These are phyloP conservation scores for Tympanuchus pallidicinctus DNA, from an alignment of 2,113 vertebrate species.

Conservation along the genomic window DNA sequence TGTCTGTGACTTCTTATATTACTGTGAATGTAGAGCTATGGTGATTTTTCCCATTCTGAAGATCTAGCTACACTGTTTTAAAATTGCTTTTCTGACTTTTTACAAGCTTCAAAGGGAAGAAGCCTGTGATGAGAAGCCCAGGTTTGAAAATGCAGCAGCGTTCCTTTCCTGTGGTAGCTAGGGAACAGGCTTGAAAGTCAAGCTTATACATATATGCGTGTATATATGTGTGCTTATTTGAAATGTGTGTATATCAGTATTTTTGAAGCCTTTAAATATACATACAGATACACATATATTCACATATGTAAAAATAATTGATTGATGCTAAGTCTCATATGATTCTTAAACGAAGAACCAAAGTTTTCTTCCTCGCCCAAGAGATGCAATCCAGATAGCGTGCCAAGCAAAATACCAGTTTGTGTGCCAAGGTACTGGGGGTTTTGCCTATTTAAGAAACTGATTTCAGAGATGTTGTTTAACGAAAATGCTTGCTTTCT, in stretches of 20 bases:
- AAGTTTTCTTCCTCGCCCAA: not conserved
- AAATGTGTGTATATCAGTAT: not conserved
- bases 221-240: not conserved
- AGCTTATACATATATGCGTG: not conserved
- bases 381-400: not conserved
- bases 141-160: not conserved
- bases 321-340: not conserved
- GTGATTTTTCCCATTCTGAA: not conserved
- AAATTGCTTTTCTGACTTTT: not conserved
- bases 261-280: not conserved
- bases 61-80: not conserved
- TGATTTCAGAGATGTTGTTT: constrained; percentile 51
- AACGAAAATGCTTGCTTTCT: constrained; percentile 54
- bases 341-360: not conserved
- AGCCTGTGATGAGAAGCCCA: not conserved
- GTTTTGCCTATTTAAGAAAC: not conserved
- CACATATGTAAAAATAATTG: not conserved
- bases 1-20: not conserved
- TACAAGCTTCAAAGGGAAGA: not conserved
- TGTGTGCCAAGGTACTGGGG: constrained; percentile 15
- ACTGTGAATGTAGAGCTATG: not conserved
- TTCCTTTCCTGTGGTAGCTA: constrained; percentile 7
- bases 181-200: constrained; percentile 5
- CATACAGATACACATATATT: not conserved
- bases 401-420: constrained; percentile 30